Evolutionary conservation across 1,140 invertebrate genomes (phyloP).

Genomic region (Danaus melanippus): DNA sequence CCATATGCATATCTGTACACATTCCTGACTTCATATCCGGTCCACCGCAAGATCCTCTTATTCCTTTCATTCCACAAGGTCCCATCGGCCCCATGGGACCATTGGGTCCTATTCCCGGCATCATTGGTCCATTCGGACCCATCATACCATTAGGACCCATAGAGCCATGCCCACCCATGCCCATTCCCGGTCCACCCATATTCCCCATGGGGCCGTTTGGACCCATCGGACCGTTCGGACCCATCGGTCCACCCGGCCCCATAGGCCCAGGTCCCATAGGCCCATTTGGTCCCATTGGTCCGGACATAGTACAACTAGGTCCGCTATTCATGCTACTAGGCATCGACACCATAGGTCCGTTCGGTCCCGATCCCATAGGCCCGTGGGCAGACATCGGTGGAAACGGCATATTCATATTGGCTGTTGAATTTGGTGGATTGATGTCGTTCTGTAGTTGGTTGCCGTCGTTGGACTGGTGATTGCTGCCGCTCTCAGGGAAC

Average conservation of each 20-base stretch:
- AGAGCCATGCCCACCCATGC: slow-evolving; percentile 64
- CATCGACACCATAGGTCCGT: slow-evolving; percentile 63
- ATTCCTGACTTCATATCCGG: slow-evolving; percentile 68
- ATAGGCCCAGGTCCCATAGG: slow-evolving; percentile 56
- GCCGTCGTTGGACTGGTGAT: slow-evolving; percentile 48
- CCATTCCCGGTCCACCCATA: slow-evolving; percentile 62
- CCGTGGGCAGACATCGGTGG: slow-evolving; percentile 61
- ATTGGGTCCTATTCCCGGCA: slow-evolving; percentile 62
- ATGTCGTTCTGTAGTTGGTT: slow-evolving; percentile 42
- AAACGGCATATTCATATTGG: slow-evolving; percentile 64
- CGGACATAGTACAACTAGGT: slow-evolving; percentile 62
- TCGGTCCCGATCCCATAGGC: slow-evolving; percentile 56
- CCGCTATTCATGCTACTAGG: slow-evolving; percentile 58
- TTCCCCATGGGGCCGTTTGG: slow-evolving; percentile 46
- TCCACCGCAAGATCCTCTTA: slow-evolving; percentile 60
- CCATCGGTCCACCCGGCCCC: slow-evolving; percentile 61
- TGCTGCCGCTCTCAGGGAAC: slow-evolving; percentile 81
- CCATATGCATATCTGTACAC: slow-evolving; percentile 70
- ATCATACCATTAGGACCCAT: slow-evolving; percentile 70
- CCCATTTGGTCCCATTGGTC: slow-evolving; percentile 62
- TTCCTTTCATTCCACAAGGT: slow-evolving; percentile 66
- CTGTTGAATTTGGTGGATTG: slow-evolving; percentile 58
- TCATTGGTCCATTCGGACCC: slow-evolving; percentile 69
- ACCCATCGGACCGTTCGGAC: slow-evolving; percentile 62
- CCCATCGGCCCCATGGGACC: slow-evolving; percentile 69